A percentile compares a stretch with the other conserved stretches of the same genome.
Conservation (phyloP, 2,113 vertebrate species). For the Colius striatus region DNA sequence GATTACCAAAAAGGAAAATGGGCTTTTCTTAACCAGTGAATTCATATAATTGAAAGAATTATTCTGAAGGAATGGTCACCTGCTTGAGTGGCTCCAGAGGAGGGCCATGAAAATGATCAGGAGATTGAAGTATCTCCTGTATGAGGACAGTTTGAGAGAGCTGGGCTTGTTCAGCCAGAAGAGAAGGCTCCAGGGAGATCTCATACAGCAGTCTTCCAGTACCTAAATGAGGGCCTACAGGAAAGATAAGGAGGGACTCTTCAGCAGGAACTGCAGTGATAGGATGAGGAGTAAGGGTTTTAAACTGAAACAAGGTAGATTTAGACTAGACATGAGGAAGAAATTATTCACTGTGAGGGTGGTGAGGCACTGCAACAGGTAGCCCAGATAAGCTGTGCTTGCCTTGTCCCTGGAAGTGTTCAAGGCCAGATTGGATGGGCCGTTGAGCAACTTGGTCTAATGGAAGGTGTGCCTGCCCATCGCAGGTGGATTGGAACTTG, state of each 20-base stretch:
- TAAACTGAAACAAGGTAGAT: neutral
- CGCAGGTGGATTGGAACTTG: too few relatives aligned
- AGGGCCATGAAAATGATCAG: neutral
- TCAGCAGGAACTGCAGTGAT: neutral
- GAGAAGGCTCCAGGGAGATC: neutral
- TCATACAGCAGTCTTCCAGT: too few relatives aligned
- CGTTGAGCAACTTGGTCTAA: too few relatives aligned
- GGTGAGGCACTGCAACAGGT: too few relatives aligned
- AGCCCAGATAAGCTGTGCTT: too few relatives aligned
- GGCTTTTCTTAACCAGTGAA: neutral
- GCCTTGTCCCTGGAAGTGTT: too few relatives aligned
- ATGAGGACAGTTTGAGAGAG: too few relatives aligned
- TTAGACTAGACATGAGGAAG: neutral
- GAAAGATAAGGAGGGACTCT: neutral
- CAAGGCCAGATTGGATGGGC: too few relatives aligned
- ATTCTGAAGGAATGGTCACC: neutral
- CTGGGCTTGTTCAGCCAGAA: neutral
- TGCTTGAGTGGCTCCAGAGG: rapidly evolving
- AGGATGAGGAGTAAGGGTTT: neutral
- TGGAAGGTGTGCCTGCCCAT: too few relatives aligned
- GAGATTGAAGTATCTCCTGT: neutral
- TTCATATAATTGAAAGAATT: neutral
- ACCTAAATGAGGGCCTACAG: neutral
- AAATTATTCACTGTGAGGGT: too few relatives aligned
- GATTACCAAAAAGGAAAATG: neutral